Evolutionary conservation across 2,888 invertebrate genomes (phyloP), one percentile per base, ranked within the genome.

Genomic region (Lepidocyrtoides sp.): DNA sequence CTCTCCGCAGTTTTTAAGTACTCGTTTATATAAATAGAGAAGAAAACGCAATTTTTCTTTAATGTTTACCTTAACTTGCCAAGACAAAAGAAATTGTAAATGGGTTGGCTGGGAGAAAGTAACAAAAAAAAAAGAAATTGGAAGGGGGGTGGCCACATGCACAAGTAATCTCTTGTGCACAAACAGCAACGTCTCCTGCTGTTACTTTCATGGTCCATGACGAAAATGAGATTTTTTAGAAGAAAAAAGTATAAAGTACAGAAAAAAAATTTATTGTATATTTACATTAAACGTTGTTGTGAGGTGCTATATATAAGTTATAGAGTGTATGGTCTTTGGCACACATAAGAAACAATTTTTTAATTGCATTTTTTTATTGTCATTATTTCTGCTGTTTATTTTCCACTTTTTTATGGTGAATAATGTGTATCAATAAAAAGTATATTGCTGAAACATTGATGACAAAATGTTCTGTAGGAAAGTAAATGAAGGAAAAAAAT

Each of bases 131-230:
- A 17, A 3, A 14, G 54, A 69, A 20, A 14, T 14, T 26, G 4
- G 32, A 66, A 5, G 29, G 8, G 12, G 5, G 17, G 14, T 54
- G 3, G 57, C 3, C 57, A 7, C 23, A 57, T 69, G 69, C 36
- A 10, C 2, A 51, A 77, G 26, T 26, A 54, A 77, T 29, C 26
- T 57, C 23, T 2, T 60, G 60, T 81, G 29, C 26, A 51, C 17
- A 29, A 29, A 14, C 63, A 63, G 32, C 23, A 7, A 0, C 48
- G 26, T 51, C 72, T 60, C 85, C 85, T 44, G 75, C 85, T 85
- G 85, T 20, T 51, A 51, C 29, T 85, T 85, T 75, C 75, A 85
- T 85, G 57, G 75, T 23, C 75, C 85, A 57, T 85, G 85, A 75
- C 85, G 57, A 57, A 85, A 85, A 54, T 75, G 48, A 48, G 75